These are phyloP conservation scores for Tor tambroides DNA, from an alignment of 2,113 vertebrate species.

Conservation along the genomic window DNA sequence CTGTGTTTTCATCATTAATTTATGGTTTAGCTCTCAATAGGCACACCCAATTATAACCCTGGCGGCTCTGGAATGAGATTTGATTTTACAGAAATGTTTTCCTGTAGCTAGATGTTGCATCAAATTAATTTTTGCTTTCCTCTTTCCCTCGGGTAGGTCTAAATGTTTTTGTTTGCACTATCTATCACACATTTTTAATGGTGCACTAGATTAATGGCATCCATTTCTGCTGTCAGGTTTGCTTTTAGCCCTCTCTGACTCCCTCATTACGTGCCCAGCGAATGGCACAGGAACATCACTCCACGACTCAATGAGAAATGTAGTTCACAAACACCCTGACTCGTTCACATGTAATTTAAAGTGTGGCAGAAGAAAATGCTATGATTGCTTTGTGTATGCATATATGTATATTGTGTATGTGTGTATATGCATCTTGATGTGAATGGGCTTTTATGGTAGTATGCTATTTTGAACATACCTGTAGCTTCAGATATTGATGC, in stretches of 20 bases:
- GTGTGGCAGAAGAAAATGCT: neutral
- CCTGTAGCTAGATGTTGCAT: conserved; percentile 30
- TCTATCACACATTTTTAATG: conserved; percentile 42
- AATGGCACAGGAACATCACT: conserved; percentile 28
- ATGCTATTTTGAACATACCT: neutral
- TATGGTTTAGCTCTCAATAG: neutral
- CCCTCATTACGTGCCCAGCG: conserved; percentile 32
- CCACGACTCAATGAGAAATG: neutral
- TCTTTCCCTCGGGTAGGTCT: conserved; percentile 18
- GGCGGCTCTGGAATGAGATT: conserved; percentile 3
- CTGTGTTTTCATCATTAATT: conserved; percentile 38
- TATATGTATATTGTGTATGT: neutral
- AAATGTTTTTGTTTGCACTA: conserved; percentile 42
- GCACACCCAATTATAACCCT: neutral
- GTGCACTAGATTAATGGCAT: conserved; percentile 40
- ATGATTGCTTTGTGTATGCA: too few species aligned
- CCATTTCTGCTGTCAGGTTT: conserved; percentile 39
- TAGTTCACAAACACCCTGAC: neutral
- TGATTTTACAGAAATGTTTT: conserved; percentile 40
- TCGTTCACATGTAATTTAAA: conserved; percentile 28
- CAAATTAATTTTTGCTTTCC: conserved; percentile 33
- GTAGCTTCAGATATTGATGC: conserved; percentile 10
- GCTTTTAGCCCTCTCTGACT: conserved; percentile 37
- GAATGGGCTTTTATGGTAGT: neutral
- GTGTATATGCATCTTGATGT: neutral